Evolutionary conservation across 2,888 invertebrate species (phyloP), one percentile per base, ranked within the genome.

Genomic region (Drosophila lutescens): DNA sequence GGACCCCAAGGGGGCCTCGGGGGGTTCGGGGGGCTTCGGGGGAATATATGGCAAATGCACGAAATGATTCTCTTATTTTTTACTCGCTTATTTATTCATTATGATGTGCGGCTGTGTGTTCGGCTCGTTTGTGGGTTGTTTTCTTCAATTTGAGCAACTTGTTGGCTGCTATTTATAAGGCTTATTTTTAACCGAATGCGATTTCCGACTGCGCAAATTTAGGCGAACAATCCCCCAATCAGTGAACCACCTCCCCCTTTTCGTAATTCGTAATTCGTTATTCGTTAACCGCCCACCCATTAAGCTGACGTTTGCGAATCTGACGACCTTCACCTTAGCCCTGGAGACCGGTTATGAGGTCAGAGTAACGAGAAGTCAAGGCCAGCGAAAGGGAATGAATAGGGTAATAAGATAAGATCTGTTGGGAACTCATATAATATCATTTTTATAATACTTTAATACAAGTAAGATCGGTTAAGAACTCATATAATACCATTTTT

Each of bases 81-180:
- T 62, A 47, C 32, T 13, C 34, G 58, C 62, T 34, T 41, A 62
- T 63, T 43, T 57, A 60, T 63, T 67, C 56, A 74, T 77, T 77
- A 73, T 46, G 54, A 78, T 71, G 67, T 43, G 6, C 10, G 4
- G 20, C 10, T 43, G 59, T 50, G 49, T 67, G 54, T 65, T 38
- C 4, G 53, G 40, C 23, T 13, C 23, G 58, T 47, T 40, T 57
- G 41, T 44, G 6, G 50, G 12, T 54, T 60, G 60, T 61, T 54
- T 54, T 32, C 47, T 50, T 50, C 43, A 68, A 70, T 72, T 54
- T 54, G 32, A 53, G 47, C 63, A 49, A 40, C 34, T 44, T 41
- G 41, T 12, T 47, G n/a, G 49, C 30, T 32, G 9, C 77, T 82
- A 84, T 78, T 79, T 83, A 71, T 79, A 86, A 70, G 69, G 77